Evolutionary conservation across 2,797 vertebrate species (phyloP).

Genomic region (Dipus sagitta): DNA sequence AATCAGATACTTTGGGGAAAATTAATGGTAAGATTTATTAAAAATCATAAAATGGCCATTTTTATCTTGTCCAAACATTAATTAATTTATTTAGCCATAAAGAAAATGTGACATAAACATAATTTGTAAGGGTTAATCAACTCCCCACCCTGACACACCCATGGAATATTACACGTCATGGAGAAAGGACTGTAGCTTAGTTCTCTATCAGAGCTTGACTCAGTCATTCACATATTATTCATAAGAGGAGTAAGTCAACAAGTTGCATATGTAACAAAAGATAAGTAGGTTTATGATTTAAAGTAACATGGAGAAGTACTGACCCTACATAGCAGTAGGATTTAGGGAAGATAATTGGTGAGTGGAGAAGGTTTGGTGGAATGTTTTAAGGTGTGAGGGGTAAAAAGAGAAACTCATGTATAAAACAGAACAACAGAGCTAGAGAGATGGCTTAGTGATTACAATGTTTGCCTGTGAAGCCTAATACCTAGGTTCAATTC

Average conservation of each 20-base stretch:
- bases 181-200: not conserved
- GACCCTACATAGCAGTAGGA: too few species aligned
- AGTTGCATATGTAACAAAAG: not conserved
- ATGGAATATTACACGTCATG: not conserved
- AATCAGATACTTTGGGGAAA: not conserved
- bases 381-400: rapidly evolving
- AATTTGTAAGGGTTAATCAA: not conserved
- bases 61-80: not conserved
- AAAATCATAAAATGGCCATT: not conserved
- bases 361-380: too few species aligned
- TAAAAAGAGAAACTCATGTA: not conserved
- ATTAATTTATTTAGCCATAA: not conserved
- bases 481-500: too few species aligned
- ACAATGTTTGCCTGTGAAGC: too few species aligned
- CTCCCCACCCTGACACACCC: rapidly evolving
- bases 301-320: too few species aligned
- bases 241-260: not conserved
- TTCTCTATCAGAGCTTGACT: too few species aligned
- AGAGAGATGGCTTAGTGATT: too few species aligned
- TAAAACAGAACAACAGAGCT: not conserved
- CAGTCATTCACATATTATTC: not conserved
- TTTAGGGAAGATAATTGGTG: rapidly evolving
- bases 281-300: not conserved
- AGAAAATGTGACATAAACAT: not conserved
- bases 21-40: not conserved